A percentile compares a stretch with the other conserved stretches of the same genome.
phyloP scores from a whole-genome alignment of 2,113 vertebrate species.

The Chaetura pelagica region DNA sequence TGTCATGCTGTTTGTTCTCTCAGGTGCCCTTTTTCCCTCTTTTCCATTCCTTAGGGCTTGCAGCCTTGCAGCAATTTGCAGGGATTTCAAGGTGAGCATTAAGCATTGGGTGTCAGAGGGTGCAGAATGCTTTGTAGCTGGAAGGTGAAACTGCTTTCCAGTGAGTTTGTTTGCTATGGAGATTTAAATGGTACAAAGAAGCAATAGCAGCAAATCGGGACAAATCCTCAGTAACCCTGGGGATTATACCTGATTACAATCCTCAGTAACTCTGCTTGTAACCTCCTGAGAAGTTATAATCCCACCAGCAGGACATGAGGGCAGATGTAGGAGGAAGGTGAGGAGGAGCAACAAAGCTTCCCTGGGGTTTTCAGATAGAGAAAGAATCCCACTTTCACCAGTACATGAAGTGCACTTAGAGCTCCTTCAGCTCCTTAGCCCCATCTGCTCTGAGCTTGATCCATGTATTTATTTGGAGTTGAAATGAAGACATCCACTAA shows the following conservation, averaged over 20 bases:
- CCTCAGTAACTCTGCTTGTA: not conserved
- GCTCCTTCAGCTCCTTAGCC: rapidly evolving
- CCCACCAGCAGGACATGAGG: rapidly evolving
- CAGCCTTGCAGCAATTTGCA: not conserved
- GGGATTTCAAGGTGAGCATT: not conserved
- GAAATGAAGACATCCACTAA: not conserved
- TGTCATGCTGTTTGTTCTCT: not conserved
- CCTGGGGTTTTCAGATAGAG: not conserved
- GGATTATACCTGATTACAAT: not conserved
- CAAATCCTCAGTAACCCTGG: not conserved
- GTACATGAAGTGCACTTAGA: not conserved
- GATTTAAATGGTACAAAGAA: not conserved
- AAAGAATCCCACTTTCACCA: not conserved
- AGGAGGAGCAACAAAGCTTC: not conserved
- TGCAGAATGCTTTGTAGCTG: not conserved
- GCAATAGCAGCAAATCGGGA: not conserved
- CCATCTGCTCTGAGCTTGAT: not conserved
- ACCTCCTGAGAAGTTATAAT: not conserved
- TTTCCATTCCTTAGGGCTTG: not conserved
- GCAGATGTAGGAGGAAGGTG: not conserved
- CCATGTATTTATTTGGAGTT: rapidly evolving
- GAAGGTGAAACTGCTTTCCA: not conserved
- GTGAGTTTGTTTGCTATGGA: not conserved
- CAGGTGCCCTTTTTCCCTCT: not conserved
- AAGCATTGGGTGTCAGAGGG: not conserved